phyloP scores from a whole-genome alignment of 2,797 vertebrate species.

The Cebuella pygmaea region DNA sequence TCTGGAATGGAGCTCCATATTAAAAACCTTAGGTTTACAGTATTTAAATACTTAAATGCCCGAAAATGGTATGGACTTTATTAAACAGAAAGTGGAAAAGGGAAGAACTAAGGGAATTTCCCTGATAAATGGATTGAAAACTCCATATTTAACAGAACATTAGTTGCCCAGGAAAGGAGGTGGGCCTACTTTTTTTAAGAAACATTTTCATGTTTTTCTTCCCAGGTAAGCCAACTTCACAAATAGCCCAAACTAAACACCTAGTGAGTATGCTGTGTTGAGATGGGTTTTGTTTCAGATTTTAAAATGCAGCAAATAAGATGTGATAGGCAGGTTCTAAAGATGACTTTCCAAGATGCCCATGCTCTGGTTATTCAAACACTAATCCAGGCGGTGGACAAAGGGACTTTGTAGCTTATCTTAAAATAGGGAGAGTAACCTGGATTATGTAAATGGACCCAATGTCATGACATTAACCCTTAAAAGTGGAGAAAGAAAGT shows the following conservation, averaged over 20 bases:
- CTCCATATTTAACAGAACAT: neutral
- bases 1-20: neutral
- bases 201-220: slow-evolving; percentile 14
- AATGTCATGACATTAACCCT: neutral
- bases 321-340: neutral
- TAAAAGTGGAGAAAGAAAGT: neutral
- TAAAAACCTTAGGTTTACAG: slow-evolving; percentile 12
- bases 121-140: neutral
- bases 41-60: slow-evolving; percentile 34
- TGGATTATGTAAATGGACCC: neutral
- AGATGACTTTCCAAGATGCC: neutral
- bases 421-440: neutral
- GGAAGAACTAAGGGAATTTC: slow-evolving; percentile 37
- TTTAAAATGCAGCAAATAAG: neutral
- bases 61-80: slow-evolving; percentile 5
- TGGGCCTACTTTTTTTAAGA: neutral
- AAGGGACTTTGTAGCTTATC: slow-evolving; percentile 3
- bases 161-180: neutral
- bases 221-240: neutral
- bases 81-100: slow-evolving; percentile 18
- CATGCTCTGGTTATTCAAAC: neutral
- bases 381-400: neutral
- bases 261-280: neutral
- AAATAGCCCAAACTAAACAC: neutral
- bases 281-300: neutral